Conservation (phyloP, 2,888 invertebrate genomes). For the Monopis laevigella region DNA sequence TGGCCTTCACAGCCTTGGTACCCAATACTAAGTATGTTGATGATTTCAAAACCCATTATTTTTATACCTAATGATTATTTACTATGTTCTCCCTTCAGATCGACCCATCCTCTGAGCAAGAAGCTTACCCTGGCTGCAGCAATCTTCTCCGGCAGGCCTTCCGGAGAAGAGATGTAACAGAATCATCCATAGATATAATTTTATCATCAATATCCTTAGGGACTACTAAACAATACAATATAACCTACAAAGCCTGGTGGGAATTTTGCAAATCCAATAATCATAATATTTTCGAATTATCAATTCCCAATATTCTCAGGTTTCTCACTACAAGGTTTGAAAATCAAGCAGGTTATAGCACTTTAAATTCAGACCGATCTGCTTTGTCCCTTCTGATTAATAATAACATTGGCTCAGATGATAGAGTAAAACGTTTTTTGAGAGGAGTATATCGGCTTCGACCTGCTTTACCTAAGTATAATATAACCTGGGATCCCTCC, state of each 20-base stretch:
- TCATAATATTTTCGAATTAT: background rate
- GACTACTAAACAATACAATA: constrained; percentile 2
- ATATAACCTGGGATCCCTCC: background rate
- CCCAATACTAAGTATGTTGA: background rate
- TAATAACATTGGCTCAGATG: background rate
- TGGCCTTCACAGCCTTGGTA: constrained; percentile 12
- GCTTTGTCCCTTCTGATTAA: constrained; percentile 3
- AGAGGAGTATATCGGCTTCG: constrained; percentile 1
- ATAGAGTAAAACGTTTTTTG: constrained; percentile 2
- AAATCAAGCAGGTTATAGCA: background rate
- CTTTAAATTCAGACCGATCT: constrained; percentile 2
- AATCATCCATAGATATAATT: background rate
- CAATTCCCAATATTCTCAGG: background rate
- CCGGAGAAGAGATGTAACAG: background rate
- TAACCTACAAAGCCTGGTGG: background rate
- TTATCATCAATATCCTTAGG: background rate
- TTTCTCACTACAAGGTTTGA: background rate
- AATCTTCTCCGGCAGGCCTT: constrained; percentile 4
- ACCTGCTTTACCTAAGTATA: constrained; percentile 5
- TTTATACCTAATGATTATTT: background rate
- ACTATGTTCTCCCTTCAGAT: constrained; percentile 10
- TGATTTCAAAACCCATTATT: background rate
- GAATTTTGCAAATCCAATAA: background rate
- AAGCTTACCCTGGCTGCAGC: constrained; percentile 8
- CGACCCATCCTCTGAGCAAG: background rate